These are phyloP conservation scores for Sclerurus mexicanus DNA, from an alignment of 2,113 vertebrate species.

Conservation along the genomic window DNA sequence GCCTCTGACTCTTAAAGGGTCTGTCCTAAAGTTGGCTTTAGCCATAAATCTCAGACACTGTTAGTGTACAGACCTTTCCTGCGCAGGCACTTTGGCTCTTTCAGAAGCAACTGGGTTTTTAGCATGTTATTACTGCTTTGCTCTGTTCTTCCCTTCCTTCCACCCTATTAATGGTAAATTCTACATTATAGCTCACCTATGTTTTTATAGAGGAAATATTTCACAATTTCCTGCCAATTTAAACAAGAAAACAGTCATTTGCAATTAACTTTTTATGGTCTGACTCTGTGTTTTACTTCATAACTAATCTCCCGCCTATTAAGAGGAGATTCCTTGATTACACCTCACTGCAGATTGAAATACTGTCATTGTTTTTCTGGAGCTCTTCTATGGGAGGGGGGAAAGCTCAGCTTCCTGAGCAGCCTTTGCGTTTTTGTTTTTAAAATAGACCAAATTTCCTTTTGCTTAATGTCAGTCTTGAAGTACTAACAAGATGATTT, in stretches of 20 bases:
- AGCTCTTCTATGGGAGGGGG: rapidly evolving
- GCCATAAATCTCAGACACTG: neutral
- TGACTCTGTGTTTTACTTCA: conserved; percentile 14
- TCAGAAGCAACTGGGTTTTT: neutral
- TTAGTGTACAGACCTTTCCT: neutral
- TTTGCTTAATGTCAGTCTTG: neutral
- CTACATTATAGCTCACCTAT: neutral
- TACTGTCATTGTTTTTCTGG: neutral
- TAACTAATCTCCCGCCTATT: conserved; percentile 21
- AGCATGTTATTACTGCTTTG: neutral
- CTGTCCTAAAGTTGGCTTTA: neutral
- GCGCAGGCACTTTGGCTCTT: neutral
- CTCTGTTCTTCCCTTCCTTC: neutral
- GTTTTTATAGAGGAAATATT: conserved; percentile 42
- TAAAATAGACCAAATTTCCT: neutral
- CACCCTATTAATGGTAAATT: neutral
- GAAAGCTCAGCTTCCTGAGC: neutral
- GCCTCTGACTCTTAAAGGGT: neutral
- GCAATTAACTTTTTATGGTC: conserved; percentile 43
- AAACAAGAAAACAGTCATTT: conserved; percentile 55
- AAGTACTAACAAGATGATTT: neutral
- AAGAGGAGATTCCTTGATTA: conserved; percentile 25
- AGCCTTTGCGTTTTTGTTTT: neutral
- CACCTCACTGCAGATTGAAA: neutral
- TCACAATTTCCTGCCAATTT: conserved; percentile 27